Percentiles rank a stretch among this genome's conserved stretches.
These are phyloP conservation scores for Xanthia icteritia DNA, from an alignment of 2,888 invertebrate genomes.

Conservation along the genomic window DNA sequence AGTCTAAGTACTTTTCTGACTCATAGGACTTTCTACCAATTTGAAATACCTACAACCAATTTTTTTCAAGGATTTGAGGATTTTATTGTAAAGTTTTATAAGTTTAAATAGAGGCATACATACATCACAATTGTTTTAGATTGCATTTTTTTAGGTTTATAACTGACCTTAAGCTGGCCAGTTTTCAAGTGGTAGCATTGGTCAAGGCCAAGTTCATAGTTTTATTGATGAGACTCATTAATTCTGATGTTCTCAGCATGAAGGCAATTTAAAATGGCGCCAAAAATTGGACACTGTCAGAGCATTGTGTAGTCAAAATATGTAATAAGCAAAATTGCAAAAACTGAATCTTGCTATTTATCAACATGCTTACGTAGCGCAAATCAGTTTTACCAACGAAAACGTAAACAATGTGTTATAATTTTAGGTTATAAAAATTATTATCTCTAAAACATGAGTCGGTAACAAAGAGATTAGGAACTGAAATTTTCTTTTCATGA, in stretches of 20 bases:
- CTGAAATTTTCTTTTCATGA: not conserved
- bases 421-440: conserved; percentile 58
- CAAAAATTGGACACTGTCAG: conserved; percentile 24
- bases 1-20: not conserved
- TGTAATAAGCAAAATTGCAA: not conserved
- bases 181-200: not conserved
- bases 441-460: conserved; percentile 24
- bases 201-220: conserved; percentile 4
- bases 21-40: not conserved
- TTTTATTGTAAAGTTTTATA: not conserved
- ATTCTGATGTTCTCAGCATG: not conserved
- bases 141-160: not conserved
- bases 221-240: not conserved
- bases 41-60: too few relatives aligned
- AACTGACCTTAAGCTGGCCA: not conserved
- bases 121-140: not conserved
- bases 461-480: conserved; percentile 49
- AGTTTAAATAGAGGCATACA: too few relatives aligned
- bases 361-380: not conserved
- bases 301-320: not conserved
- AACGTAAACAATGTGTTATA: conserved; percentile 42
- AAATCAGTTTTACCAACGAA: not conserved
- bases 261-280: conserved; percentile 50
- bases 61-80: too few relatives aligned
- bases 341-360: not conserved